Base-by-base conservation (phyloP, 2,888 invertebrate species). In the Beris morrisii region DNA sequence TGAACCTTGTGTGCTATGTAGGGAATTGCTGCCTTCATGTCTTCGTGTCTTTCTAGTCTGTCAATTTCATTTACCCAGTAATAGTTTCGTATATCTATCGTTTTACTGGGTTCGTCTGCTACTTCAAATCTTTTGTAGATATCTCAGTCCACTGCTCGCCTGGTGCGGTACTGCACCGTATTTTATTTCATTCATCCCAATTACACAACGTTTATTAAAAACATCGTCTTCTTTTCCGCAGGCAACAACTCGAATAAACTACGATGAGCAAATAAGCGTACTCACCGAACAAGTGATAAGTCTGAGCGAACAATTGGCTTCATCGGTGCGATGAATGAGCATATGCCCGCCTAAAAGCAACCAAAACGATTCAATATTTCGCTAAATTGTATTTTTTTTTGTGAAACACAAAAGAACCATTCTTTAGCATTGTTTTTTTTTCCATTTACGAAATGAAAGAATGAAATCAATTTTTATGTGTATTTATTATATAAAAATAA, bases 301-400 rank as follows among this genome's bases (percentile, higher is more conserved):
- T 54, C 81, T 85, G 84, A 94, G 83, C 81, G 95, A 95, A 73
- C 94, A 93, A 81, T 85, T 97, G 57, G 88, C 95, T 63, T 77
- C 77, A 58, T 76, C 76, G 72, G 74, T 80, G 74, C 73, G 69
- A 69, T 56, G 54, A 67, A 66, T 66, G 57, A 66, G 59, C n/a
- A 59, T 57, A 64, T 57, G 61, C 31, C 46, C 32, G 50, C 65
- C 65, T 7, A 38, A 7, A 38, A 22, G 9, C 1, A 43, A 64
- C 44, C 50, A 45, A 65, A 57, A 50, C 32, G 67, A 58, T 61
- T 64, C 53, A 50, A 69, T 43, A 48, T 22, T 4, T 52, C 15
- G 15, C 15, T 53, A 48, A 15, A 48, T 48, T 48, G 12, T 48
- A 48, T 48, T 48, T 15, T 22, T 22, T 44, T 46, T 54, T 69